Evolutionary conservation across 2,797 vertebrate genomes (phyloP), one percentile per base, ranked within the genome.

Genomic region (Macropus fuliginosus): DNA sequence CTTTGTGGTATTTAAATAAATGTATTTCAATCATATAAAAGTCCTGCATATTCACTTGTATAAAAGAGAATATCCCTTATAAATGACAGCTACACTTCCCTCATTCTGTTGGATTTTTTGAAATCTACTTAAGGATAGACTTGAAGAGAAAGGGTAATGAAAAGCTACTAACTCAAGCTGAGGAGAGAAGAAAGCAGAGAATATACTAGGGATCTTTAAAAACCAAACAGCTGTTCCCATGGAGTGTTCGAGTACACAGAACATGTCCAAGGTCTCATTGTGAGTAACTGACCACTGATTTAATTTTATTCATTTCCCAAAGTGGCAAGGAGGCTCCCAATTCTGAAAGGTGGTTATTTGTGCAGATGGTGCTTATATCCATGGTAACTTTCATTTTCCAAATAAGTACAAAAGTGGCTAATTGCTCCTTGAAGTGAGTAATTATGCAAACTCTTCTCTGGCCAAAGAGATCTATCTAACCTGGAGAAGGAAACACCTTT

Each of bases 381-480:
- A 96, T 66, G 91, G 31, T 55, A 92, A 57, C n/a, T 66, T 94
- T 87, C 9, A 0, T 50, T 92, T 95, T 96, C 93, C 92, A 56
- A 97, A 95, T 91, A 12, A 62, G 90, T 28, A 92, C 94, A 96
- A 56, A 96, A 97, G 95, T 56, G 95, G 91, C 91, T 91, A 95
- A 94, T 56, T 81, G 27, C 94, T 94, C 93, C 96, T 92, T n/a
- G 57, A 94, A 94, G 93, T 59, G 54, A 66, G 92, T 96, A 95
- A 97, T 96, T 97, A 57, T 91, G 27, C 46, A 57, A 54, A 56
- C 55, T 93, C 94, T 97, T 97, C 95, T 95, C 95, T 96, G 92
- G 91, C 92, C 94, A 93, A 97, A 96, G 91, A 95, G 94, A 89
- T 93, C 91, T 97, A 92, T 87, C 46, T 92, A 96, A 96, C 40